These are phyloP conservation scores for Smutsia temminckii DNA, from an alignment of 2,797 vertebrate genomes.

Conservation along the genomic window DNA sequence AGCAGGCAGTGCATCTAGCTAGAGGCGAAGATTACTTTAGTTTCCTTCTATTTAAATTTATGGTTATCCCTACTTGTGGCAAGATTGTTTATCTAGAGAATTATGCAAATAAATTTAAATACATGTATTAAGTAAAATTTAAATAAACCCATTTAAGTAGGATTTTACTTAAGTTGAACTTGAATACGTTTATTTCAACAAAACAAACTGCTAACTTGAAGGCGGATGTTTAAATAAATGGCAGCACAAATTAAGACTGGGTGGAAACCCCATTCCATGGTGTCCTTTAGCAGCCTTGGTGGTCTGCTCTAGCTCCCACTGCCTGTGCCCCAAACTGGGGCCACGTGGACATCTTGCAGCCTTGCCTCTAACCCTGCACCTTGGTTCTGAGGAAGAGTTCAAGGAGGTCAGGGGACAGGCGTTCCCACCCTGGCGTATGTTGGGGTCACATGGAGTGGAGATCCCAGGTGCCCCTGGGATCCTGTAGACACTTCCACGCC, in stretches of 20 bases:
- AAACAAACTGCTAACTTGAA: neutral
- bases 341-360: neutral
- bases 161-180: constrained; percentile 1
- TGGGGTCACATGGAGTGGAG: neutral
- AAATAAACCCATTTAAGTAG: neutral
- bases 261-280: neutral
- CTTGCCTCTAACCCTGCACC: neutral
- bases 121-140: neutral
- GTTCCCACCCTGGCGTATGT: neutral
- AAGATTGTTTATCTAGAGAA: neutral
- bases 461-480: neutral
- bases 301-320: neutral
- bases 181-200: neutral
- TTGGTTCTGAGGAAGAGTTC: neutral
- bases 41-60: neutral
- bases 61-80: neutral
- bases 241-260: neutral
- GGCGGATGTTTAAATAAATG: neutral
- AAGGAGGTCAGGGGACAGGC: neutral
- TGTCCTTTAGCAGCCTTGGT: too few species aligned
- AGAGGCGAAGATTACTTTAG: neutral
- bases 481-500: neutral
- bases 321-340: neutral
- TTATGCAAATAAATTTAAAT: neutral
- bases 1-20: neutral